Conservation (phyloP, 2,797 vertebrate species). For the Pseudochirops cupreus region DNA sequence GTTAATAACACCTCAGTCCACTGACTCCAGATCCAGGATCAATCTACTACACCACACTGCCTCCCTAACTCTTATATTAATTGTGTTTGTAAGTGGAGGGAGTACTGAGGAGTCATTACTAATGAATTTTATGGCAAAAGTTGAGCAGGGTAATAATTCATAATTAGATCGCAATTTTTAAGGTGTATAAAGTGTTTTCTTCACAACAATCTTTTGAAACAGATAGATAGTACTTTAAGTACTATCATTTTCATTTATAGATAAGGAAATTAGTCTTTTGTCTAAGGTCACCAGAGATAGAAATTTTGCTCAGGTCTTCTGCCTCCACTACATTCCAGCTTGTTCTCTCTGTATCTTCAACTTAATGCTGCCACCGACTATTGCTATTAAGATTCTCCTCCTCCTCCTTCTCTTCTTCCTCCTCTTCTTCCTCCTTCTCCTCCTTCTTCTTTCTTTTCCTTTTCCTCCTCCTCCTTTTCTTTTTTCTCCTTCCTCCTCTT, state of each 20-base stretch:
- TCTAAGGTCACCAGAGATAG: background rate
- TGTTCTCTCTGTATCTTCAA: background rate
- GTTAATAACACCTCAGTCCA: background rate
- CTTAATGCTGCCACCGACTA: background rate
- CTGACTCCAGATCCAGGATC: background rate
- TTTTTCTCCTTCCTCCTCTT: background rate
- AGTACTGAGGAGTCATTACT: background rate
- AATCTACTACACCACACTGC: background rate
- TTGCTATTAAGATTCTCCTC: background rate
- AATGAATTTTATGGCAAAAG: background rate
- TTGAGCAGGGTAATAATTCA: background rate
- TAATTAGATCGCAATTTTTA: background rate
- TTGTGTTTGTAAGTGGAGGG: background rate
- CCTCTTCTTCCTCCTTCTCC: accelerated
- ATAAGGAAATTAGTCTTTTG: background rate
- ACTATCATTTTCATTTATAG: background rate
- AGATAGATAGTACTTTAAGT: background rate
- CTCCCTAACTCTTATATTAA: background rate
- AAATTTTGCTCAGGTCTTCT: background rate
- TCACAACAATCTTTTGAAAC: background rate
- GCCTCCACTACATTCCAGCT: background rate
- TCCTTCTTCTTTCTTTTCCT: too few relatives aligned
- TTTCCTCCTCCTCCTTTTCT: accelerated
- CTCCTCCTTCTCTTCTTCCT: accelerated
- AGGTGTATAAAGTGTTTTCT: background rate